A percentile compares a stretch with the other conserved stretches of the same genome.
These are phyloP conservation scores for Linnaemya vulpina DNA, from an alignment of 2,888 invertebrate genomes.

Conservation along the genomic window DNA sequence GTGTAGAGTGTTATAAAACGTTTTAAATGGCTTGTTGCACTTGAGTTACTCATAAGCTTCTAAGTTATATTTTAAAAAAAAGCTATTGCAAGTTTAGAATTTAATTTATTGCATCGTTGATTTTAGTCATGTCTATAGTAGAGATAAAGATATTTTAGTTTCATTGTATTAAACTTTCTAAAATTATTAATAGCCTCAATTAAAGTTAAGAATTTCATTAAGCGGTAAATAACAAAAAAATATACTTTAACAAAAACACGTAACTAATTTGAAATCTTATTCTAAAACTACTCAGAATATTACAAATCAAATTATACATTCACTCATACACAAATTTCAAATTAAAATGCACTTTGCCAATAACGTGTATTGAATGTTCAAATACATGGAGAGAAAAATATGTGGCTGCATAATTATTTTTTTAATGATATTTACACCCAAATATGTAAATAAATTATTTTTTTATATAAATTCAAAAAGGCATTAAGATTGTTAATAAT, in stretches of 20 bases:
- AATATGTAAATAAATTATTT: constrained; percentile 33
- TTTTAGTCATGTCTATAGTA: constrained; percentile 13
- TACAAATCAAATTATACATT: constrained; percentile 20
- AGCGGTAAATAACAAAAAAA: constrained; percentile 23
- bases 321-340: constrained; percentile 14
- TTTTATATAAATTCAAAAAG: constrained; percentile 7
- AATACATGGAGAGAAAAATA: constrained; percentile 8
- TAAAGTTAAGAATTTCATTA: constrained; percentile 39
- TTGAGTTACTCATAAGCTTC: constrained; percentile 17
- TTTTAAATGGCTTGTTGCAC: constrained; percentile 27
- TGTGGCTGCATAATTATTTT: constrained; percentile 22
- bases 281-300: constrained; percentile 13
- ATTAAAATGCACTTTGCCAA: constrained; percentile 45
- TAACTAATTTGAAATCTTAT: constrained; percentile 5
- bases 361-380: constrained; percentile 47
- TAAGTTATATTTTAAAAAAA: neutral
- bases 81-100: constrained; percentile 17
- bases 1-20: neutral
- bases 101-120: constrained; percentile 56
- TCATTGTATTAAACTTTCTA: constrained; percentile 51
- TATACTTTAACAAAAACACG: constrained; percentile 10
- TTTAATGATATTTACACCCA: neutral
- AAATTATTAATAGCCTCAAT: constrained; percentile 57
- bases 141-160: neutral
- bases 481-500: constrained; percentile 8